A percentile compares a stretch with the other conserved stretches of the same genome.
Evolutionary conservation across 2,888 invertebrate species (phyloP).

Genomic region (Eledona agricola): DNA sequence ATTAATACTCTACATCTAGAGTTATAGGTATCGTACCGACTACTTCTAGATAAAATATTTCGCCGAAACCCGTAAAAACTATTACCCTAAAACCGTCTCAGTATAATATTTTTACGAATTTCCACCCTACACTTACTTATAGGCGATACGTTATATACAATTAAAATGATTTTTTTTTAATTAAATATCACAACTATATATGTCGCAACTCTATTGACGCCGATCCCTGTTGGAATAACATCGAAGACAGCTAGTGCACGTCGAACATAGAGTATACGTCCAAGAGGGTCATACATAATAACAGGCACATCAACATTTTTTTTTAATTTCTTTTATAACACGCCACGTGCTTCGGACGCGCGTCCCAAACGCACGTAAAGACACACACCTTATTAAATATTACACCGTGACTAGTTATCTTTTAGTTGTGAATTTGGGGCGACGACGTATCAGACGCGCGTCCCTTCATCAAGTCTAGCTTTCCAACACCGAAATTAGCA

Average conservation of each 20-base stretch:
- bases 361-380: constrained; percentile 11
- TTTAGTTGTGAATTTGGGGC: constrained; percentile 15
- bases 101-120: constrained; percentile 31
- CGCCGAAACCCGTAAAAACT: constrained; percentile 38
- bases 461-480: constrained; percentile 36
- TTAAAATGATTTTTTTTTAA: constrained; percentile 50
- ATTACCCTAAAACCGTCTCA: constrained; percentile 25
- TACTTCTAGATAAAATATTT: constrained; percentile 45
- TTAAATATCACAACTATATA: constrained; percentile 58
- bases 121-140: constrained; percentile 32
- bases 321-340: constrained; percentile 43
- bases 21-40: constrained; percentile 57
- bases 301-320: constrained; percentile 59
- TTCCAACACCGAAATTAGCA: constrained; percentile 35
- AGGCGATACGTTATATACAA: constrained; percentile 46
- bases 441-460: constrained; percentile 5
- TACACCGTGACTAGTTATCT: constrained; percentile 32
- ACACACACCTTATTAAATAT: constrained; percentile 22
- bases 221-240: constrained; percentile 51
- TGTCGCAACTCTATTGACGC: constrained; percentile 56
- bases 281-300: constrained; percentile 50
- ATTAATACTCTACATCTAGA: constrained; percentile 55
- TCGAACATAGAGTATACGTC: constrained; percentile 53
- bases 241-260: constrained; percentile 52
- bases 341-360: constrained; percentile 11